Evolutionary conservation across 30 jellyfish, hydroid and myxozoan species (phyloP), one percentile per base, ranked within the genome.

Genomic region (Morbakka virulenta): DNA sequence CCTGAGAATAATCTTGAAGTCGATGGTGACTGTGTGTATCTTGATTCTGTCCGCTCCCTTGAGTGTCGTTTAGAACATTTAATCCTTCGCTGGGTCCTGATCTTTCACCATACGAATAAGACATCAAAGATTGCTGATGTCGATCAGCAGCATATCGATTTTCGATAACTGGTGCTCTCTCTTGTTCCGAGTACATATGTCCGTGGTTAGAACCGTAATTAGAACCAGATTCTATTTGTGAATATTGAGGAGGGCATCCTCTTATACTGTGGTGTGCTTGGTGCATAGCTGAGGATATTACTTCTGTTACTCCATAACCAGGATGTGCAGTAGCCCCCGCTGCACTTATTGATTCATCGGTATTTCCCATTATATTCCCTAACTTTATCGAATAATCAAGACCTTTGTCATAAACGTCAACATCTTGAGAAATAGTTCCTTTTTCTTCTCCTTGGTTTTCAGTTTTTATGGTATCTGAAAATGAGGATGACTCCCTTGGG

Each of bases 1-100:
- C 72, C 77, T 85, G 48, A 12, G 75, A 61, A 34, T 50, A 72
- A 25, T 72, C 74, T 30, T 63, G 86, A 67, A 32, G 32, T 4
- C 41, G 62, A 23, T 41, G 77, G 6, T 69, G 79, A 52, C 71
- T 48, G 26, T 83, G 86, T 11, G 74, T 53, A 17, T 73, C 57
- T 17, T 41, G 57, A 41, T 9, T 6, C 17, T 41, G 57, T 9
- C 9, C 17, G 17, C 17, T 9, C 17, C 57, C 57, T 41, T 41
- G 57, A 41, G 9, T 41, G 17, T 17, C 17, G 57, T 17, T 41
- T 41, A 41, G 57, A 6, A 17, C 17, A 17, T 17, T 41, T 41
- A 41, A 41, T 9, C 57, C 57, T 17, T 41, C 13, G 17, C 17
- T 41, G 9, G 57, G 13, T 41, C 9, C 57, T 9, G 9, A 17